Percentiles rank a stretch among this genome's conserved stretches.
phyloP scores from a whole-genome alignment of 2,888 invertebrate species.

The Pristionchus maxplancki region DNA sequence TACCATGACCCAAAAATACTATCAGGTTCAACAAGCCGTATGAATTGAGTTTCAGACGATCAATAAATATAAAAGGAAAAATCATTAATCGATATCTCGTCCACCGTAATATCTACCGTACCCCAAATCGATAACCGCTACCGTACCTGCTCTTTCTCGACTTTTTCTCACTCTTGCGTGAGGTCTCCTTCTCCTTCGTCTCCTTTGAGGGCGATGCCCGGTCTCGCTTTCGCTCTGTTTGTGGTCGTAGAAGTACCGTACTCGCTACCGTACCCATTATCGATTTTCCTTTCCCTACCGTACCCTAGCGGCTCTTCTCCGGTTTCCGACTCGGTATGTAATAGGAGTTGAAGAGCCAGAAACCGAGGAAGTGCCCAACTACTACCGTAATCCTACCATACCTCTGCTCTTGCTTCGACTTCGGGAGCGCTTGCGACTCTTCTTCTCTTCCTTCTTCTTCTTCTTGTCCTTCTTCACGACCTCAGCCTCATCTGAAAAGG shows the following conservation, averaged over 20 bases:
- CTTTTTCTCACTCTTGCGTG: slow-evolving; percentile 43
- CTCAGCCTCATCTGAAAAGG: not conserved
- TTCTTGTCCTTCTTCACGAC: not conserved
- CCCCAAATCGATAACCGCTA: not conserved
- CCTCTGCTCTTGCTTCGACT: slow-evolving; percentile 48
- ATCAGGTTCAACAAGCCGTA: too few species aligned
- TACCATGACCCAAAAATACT: not conserved
- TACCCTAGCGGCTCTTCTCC: not conserved
- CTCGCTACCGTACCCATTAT: not conserved
- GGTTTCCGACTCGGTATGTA: not conserved
- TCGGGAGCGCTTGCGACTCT: slow-evolving; percentile 7
- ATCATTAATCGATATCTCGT: not conserved
- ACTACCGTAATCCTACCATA: slow-evolving; percentile 14
- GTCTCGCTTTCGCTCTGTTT: slow-evolving; percentile 34
- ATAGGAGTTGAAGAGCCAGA: not conserved
- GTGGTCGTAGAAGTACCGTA: not conserved
- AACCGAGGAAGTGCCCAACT: not conserved
- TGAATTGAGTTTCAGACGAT: not conserved
- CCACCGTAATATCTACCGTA: too few species aligned
- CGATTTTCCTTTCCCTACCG: not conserved
- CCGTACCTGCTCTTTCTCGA: slow-evolving; percentile 45
- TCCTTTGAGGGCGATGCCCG: slow-evolving; percentile 1
- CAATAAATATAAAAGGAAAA: not conserved
- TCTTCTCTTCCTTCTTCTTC: slow-evolving; percentile 48
- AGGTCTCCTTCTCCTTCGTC: not conserved